These are phyloP conservation scores for Lobophora halterata DNA, from an alignment of 2,888 invertebrate genomes.

Conservation along the genomic window DNA sequence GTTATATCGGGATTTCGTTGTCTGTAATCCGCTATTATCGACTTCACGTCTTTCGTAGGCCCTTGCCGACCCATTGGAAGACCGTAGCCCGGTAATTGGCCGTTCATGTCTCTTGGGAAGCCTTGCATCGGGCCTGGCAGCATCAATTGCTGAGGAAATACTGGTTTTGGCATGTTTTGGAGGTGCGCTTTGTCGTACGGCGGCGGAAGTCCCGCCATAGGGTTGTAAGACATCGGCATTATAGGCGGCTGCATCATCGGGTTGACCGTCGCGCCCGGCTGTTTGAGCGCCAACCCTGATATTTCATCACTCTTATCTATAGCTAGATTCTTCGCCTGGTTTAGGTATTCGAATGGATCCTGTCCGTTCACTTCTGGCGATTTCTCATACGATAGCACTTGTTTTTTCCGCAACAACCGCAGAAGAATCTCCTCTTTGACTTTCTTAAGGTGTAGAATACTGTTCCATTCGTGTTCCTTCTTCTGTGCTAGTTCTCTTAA, in stretches of 20 bases:
- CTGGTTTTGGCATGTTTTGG: slow-evolving; percentile 68
- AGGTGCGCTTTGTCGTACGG: slow-evolving; percentile 73
- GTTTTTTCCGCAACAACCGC: slow-evolving; percentile 85
- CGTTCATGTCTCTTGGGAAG: slow-evolving; percentile 76
- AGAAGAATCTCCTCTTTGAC: slow-evolving; percentile 91
- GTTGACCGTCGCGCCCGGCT: slow-evolving; percentile 52
- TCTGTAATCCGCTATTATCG: slow-evolving; percentile 90
- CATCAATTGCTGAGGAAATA: slow-evolving; percentile 66
- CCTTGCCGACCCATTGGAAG: slow-evolving; percentile 85
- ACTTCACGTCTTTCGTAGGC: slow-evolving; percentile 90
- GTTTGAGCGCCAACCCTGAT: slow-evolving; percentile 67
- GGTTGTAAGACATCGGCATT: slow-evolving; percentile 66
- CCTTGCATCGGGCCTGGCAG: slow-evolving; percentile 65
- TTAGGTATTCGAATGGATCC: slow-evolving; percentile 69
- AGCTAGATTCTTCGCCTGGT: slow-evolving; percentile 66
- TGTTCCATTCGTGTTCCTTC: slow-evolving; percentile 94
- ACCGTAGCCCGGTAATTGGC: slow-evolving; percentile 79
- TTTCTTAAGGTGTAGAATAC: slow-evolving; percentile 89
- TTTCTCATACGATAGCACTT: slow-evolving; percentile 79
- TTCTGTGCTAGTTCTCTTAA: slow-evolving; percentile 87
- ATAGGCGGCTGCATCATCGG: slow-evolving; percentile 62
- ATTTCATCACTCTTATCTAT: slow-evolving; percentile 76
- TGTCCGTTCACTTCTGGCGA: slow-evolving; percentile 63
- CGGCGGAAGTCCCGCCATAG: slow-evolving; percentile 66
- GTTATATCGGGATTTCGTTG: slow-evolving; percentile 88